Evolutionary conservation across 1,140 invertebrate species (phyloP).

Genomic region (Aphis gossypii): DNA sequence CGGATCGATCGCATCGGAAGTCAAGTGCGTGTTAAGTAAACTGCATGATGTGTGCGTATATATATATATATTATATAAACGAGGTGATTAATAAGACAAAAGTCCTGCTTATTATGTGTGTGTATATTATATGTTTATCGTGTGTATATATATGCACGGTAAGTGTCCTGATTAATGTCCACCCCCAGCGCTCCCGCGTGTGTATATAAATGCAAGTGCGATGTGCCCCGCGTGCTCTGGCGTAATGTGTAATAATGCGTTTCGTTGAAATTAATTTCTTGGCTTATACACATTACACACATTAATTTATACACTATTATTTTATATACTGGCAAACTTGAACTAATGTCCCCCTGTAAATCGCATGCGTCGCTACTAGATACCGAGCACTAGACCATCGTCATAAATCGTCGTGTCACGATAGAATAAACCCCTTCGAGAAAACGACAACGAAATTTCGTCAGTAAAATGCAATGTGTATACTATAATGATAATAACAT

Average conservation of each 20-base stretch:
- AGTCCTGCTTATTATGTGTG: background rate
- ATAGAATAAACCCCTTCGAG: background rate
- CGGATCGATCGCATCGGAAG: background rate
- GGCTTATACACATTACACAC: background rate
- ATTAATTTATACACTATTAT: slow-evolving; percentile 12
- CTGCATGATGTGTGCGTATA: background rate
- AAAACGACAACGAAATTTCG: background rate
- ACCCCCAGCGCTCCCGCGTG: background rate
- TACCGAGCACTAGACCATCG: background rate
- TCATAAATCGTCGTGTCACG: background rate
- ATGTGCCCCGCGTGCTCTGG: background rate
- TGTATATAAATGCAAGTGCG: background rate
- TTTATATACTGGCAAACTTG: background rate
- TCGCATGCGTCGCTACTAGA: background rate
- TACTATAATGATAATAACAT: background rate
- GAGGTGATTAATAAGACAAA: background rate
- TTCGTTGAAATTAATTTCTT: background rate
- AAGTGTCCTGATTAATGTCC: slow-evolving; percentile 20
- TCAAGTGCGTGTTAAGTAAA: slow-evolving; percentile 23
- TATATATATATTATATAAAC: background rate
- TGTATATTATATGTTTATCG: background rate
- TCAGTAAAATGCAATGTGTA: background rate
- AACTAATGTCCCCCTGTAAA: background rate
- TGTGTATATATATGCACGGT: no score
- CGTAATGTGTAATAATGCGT: slow-evolving; percentile 32